Evolutionary conservation across 2,888 invertebrate species (phyloP), one percentile per base, ranked within the genome.

Genomic region (Quadroppia sp.): DNA sequence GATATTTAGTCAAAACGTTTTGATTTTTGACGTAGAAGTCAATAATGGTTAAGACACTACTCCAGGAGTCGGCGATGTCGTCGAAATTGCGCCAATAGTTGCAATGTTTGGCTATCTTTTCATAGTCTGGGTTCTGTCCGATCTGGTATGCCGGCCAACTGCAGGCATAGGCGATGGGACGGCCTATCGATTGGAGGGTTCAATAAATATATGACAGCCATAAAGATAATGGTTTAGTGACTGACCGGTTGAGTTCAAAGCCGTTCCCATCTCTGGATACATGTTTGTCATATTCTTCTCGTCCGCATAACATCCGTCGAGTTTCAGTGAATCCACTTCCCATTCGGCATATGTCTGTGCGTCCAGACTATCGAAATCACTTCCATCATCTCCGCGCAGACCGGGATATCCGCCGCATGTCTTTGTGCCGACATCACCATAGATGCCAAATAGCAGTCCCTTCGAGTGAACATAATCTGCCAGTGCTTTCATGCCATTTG

Each of bases 121-220:
- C 86, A 83, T 91, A 96, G 83, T 96, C 74, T 11, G 74, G 64
- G 9, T 79, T 96, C 25, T 69, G 23, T 30, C 30, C 76, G 48
- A 92, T 92, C 85, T 94, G 93, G 83, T 99, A 99, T 69, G 95
- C 95, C 0, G 98, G 98, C 98, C 97, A 98, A 83, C 94, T 94
- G 85, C 98, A 99, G 28, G 71, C 36, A 67, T 71, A 75, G 2
- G 71, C 23, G 7, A 74, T 74, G 32, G 71, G 64, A 64, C 71
- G 74, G 23, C 61, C 71, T 71, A 42, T 30, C 40, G 23, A 11
- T 45, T 1, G n/a, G 36, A 64, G 36, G 9, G 36, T 36, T 4
- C 36, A 36, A 36, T 36, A 36, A 36, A 36, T 36, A 7, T 45
- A 45, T 2, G 11, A 45, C 11, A 45, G 36, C 36, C 36, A 36